These are phyloP conservation scores for Cochlearius cochlearius DNA, from an alignment of 2,113 vertebrate genomes.

Conservation along the genomic window DNA sequence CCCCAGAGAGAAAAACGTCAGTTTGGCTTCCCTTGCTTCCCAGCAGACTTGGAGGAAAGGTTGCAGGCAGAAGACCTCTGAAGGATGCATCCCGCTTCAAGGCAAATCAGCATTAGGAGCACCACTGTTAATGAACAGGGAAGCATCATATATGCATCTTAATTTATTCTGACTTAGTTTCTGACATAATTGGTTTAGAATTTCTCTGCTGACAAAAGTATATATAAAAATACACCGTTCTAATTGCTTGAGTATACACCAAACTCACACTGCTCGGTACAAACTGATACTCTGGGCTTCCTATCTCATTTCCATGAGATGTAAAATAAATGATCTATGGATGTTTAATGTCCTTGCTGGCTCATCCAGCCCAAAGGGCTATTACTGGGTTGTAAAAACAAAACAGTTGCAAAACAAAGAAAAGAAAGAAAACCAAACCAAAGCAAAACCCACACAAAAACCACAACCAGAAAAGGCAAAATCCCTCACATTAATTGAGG, in stretches of 20 bases:
- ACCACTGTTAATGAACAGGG: neutral
- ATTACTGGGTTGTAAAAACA: neutral
- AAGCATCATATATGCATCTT: neutral
- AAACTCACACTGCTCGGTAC: neutral
- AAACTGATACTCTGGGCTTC: neutral
- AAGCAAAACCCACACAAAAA: neutral
- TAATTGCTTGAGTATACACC: neutral
- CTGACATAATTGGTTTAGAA: neutral
- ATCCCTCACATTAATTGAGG: neutral
- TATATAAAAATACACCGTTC: neutral
- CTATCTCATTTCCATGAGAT: neutral
- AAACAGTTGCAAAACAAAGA: neutral
- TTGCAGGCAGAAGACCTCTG: neutral
- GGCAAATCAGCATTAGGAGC: neutral
- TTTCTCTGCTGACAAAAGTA: neutral
- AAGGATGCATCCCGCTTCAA: neutral
- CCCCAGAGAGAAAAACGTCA: neutral
- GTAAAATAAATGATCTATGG: neutral
- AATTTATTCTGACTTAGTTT: neutral
- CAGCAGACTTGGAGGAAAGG: neutral
- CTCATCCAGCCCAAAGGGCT: neutral
- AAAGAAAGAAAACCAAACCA: neutral
- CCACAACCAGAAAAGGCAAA: neutral
- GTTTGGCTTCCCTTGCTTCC: neutral
- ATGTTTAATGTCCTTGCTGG: neutral